Percentiles rank a stretch among this genome's conserved stretches.
phyloP scores from a whole-genome alignment of 1,140 invertebrate genomes.

The Delia radicum region DNA sequence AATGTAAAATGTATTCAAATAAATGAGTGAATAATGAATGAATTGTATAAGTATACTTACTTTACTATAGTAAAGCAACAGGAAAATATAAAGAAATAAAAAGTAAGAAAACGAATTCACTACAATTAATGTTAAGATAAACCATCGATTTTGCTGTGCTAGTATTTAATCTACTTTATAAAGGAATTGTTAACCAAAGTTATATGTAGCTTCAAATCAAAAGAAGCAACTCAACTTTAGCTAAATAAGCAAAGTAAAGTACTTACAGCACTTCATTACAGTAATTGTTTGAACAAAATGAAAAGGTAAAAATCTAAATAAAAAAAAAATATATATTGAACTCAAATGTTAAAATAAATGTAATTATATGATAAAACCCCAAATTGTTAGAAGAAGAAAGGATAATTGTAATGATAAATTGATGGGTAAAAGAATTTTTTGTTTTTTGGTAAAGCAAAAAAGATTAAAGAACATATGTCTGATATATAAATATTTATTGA shows the following conservation, averaged over 20 bases:
- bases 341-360: background rate
- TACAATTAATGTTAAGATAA: background rate
- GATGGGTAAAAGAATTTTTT: background rate
- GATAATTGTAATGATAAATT: conserved; percentile 16
- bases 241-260: background rate
- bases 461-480: background rate
- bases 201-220: conserved; percentile 5
- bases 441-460: background rate
- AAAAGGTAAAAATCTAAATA: background rate
- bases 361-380: background rate
- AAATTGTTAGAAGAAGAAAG: background rate
- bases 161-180: background rate
- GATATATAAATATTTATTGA: conserved; percentile 21
- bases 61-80: conserved; percentile 16
- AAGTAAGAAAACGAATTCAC: background rate
- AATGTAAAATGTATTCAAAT: conserved; percentile 3
- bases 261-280: background rate
- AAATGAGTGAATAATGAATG: conserved; percentile 1
- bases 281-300: conserved; percentile 11
- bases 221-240: conserved; percentile 15
- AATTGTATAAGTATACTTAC: background rate
- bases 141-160: background rate
- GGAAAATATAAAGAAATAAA: background rate
- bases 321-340: background rate
- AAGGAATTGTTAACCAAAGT: background rate